Conservation (phyloP, 2,113 vertebrate species). For the Lamprotornis superbus region DNA sequence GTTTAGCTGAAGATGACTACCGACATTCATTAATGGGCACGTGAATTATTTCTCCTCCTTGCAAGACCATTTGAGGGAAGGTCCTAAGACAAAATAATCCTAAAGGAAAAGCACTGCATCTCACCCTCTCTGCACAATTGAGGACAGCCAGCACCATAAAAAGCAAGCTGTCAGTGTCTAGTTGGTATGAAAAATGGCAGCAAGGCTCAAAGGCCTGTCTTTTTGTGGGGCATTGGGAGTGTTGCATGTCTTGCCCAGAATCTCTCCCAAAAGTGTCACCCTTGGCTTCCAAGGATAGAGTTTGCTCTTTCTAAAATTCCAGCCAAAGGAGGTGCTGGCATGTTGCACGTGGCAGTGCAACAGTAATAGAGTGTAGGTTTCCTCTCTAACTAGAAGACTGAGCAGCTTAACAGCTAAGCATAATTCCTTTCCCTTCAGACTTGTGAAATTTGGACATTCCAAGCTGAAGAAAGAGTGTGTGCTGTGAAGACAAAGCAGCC, state of each 20-base stretch:
- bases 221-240: neutral
- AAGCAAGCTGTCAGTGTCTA: neutral
- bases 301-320: neutral
- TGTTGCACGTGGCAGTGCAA: neutral
- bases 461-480: neutral
- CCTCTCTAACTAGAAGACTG: neutral
- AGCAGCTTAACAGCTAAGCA: neutral
- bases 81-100: neutral
- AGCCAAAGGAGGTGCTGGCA: neutral
- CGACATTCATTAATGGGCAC: neutral
- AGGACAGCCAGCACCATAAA: neutral
- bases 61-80: neutral
- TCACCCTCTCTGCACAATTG: accelerated
- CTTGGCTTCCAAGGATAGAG: neutral
- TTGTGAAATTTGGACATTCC: neutral
- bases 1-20: neutral
- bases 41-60: neutral
- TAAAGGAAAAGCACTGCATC: neutral
- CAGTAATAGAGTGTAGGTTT: neutral
- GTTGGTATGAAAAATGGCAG: accelerated
- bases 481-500: neutral
- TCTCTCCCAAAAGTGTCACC: neutral
- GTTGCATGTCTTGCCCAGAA: neutral
- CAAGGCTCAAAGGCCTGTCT: neutral
- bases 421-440: neutral